A percentile compares a stretch with the other conserved stretches of the same genome.
These are phyloP conservation scores for Colletes latitarsis DNA, from an alignment of 1,140 invertebrate genomes.

Conservation along the genomic window DNA sequence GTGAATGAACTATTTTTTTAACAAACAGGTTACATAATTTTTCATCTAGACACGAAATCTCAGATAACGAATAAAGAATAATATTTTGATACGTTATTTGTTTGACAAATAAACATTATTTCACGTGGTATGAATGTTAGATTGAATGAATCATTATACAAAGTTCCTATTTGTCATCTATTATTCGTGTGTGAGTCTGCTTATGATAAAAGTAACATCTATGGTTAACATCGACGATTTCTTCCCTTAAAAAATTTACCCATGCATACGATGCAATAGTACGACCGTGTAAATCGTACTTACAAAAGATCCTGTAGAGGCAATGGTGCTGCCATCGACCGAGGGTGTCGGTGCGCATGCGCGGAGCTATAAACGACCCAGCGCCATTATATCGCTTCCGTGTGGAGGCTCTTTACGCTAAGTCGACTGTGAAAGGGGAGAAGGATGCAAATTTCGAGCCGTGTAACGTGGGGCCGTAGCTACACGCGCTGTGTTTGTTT, in stretches of 20 bases:
- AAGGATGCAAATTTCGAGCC: slow-evolving; percentile 34
- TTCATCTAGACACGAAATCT: too few relatives aligned
- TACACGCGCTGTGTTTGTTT: slow-evolving; percentile 37
- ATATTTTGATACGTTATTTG: too few relatives aligned
- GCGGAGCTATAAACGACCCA: slow-evolving; percentile 1
- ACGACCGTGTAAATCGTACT: not conserved
- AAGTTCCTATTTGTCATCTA: too few relatives aligned
- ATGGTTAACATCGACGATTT: too few relatives aligned
- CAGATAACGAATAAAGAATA: too few relatives aligned
- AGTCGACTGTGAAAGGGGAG: slow-evolving; percentile 21
- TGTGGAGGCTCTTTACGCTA: slow-evolving; percentile 51
- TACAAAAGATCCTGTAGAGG: not conserved
- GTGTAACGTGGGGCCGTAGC: slow-evolving; percentile 2
- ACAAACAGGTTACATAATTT: not conserved
- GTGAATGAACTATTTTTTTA: not conserved
- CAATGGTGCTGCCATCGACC: slow-evolving; percentile 10
- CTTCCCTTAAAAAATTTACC: too few relatives aligned
- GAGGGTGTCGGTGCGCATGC: not conserved
- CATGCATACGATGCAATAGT: too few relatives aligned
- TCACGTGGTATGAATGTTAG: too few relatives aligned
- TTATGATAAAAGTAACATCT: too few relatives aligned
- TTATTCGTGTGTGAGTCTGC: too few relatives aligned
- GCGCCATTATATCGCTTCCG: slow-evolving; percentile 46
- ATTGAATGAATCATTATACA: too few relatives aligned
- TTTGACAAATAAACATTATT: too few relatives aligned